A percentile compares a stretch with the other conserved stretches of the same genome.
Evolutionary conservation across 2,113 vertebrate species (phyloP).

Genomic region (Xenus cinereus): DNA sequence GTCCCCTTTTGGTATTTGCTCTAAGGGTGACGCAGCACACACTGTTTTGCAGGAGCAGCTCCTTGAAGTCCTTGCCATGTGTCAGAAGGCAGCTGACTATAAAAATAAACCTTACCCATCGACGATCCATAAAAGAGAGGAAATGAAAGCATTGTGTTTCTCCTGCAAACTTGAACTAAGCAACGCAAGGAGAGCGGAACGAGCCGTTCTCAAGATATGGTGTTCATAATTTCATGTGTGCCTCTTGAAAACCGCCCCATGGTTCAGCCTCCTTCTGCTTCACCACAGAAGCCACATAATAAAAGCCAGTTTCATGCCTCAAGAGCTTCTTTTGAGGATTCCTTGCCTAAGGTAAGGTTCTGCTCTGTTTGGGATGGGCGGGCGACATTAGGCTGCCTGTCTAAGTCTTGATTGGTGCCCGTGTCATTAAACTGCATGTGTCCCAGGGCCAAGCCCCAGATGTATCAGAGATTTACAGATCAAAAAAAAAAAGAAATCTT

Average conservation of each 20-base stretch:
- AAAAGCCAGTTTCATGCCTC: neutral
- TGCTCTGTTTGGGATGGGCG: neutral
- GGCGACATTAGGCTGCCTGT: neutral
- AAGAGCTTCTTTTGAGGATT: neutral
- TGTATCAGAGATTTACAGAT: neutral
- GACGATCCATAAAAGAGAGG: neutral
- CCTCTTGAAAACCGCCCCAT: neutral
- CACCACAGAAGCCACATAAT: too few species aligned
- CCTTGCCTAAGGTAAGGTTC: neutral
- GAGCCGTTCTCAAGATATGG: rapidly evolving
- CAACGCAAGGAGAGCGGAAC: neutral
- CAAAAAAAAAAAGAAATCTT: neutral
- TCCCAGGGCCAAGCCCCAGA: neutral
- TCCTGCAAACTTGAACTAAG: neutral
- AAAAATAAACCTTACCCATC: neutral
- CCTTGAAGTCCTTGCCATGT: rapidly evolving
- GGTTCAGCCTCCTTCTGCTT: neutral
- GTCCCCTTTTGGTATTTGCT: rapidly evolving
- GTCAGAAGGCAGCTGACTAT: neutral
- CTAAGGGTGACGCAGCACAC: rapidly evolving
- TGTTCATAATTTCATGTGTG: neutral
- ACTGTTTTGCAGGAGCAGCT: neutral
- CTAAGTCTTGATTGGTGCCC: neutral
- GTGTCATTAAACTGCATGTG: neutral
- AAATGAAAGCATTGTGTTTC: neutral